These are phyloP conservation scores for Drosophila nikananu DNA, from an alignment of 1,140 invertebrate genomes.

Conservation along the genomic window DNA sequence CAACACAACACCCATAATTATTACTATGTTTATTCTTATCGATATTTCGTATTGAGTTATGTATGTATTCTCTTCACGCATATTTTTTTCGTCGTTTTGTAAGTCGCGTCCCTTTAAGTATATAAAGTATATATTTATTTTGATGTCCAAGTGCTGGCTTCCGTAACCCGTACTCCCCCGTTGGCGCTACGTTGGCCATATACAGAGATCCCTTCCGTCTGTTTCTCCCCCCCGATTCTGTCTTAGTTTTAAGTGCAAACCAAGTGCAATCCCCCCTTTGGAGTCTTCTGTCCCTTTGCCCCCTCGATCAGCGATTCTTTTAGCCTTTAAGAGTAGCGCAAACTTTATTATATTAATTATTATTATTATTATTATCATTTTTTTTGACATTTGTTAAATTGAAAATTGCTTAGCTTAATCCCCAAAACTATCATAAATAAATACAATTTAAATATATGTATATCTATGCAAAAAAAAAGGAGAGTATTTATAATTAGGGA, in stretches of 20 bases:
- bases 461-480: conserved; percentile 37
- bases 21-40: conserved; percentile 43
- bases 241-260: conserved; percentile 50
- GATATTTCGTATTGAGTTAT: conserved; percentile 26
- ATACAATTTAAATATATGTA: conserved; percentile 64
- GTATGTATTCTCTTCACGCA: not conserved
- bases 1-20: conserved; percentile 36
- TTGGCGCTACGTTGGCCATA: conserved; percentile 63
- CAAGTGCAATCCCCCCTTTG: conserved; percentile 54
- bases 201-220: conserved; percentile 8
- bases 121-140: conserved; percentile 32
- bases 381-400: conserved; percentile 66
- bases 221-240: not conserved
- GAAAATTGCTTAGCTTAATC: conserved; percentile 67
- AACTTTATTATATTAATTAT: conserved; percentile 45
- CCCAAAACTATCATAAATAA: conserved; percentile 60
- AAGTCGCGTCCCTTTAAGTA: conserved; percentile 28
- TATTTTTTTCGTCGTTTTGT: conserved; percentile 64
- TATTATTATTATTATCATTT: conserved; percentile 44
- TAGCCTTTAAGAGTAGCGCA: conserved; percentile 40
- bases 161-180: conserved; percentile 1
- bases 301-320: conserved; percentile 1
- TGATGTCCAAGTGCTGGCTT: conserved; percentile 16
- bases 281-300: not conserved
- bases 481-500: not conserved